These are phyloP conservation scores for Vannuccia rotundouncinata DNA, from an alignment of 2,888 invertebrate species.

Conservation along the genomic window DNA sequence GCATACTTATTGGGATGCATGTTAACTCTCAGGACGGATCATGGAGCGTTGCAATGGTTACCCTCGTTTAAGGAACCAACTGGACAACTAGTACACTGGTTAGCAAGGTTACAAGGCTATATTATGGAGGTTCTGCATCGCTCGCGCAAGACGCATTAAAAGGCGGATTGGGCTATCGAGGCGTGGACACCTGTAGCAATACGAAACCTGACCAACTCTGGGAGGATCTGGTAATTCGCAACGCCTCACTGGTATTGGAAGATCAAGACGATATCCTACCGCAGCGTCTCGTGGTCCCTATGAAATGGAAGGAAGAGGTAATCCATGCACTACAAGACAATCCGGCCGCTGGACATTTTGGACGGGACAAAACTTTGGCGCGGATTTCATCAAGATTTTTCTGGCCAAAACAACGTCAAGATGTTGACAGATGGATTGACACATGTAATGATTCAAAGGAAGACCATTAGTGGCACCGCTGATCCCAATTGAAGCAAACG, in stretches of 20 bases:
- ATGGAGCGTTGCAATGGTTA: constrained; percentile 58
- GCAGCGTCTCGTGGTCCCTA: not conserved
- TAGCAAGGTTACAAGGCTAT: constrained; percentile 52
- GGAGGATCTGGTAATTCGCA: not conserved
- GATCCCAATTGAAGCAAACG: not conserved
- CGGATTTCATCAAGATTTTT: not conserved
- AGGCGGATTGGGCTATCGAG: constrained; percentile 55
- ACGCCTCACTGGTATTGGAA: not conserved
- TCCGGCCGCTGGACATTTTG: not conserved
- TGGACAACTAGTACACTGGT: constrained; percentile 58
- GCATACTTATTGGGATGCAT: constrained; percentile 53
- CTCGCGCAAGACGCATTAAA: constrained; percentile 51
- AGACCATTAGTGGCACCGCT: not conserved
- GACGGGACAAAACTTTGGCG: not conserved
- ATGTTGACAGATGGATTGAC: not conserved
- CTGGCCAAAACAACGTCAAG: not conserved
- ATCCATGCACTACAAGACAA: not conserved
- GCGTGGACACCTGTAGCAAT: constrained; percentile 36
- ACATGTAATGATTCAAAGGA: not conserved
- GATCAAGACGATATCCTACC: not conserved
- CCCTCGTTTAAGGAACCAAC: constrained; percentile 52
- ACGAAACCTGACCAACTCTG: not conserved
- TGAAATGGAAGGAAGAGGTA: not conserved
- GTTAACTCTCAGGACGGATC: constrained; percentile 56
- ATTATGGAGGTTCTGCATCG: constrained; percentile 52